These are phyloP conservation scores for Hippocampus kuda DNA, from an alignment of 2,797 vertebrate genomes.

Conservation along the genomic window DNA sequence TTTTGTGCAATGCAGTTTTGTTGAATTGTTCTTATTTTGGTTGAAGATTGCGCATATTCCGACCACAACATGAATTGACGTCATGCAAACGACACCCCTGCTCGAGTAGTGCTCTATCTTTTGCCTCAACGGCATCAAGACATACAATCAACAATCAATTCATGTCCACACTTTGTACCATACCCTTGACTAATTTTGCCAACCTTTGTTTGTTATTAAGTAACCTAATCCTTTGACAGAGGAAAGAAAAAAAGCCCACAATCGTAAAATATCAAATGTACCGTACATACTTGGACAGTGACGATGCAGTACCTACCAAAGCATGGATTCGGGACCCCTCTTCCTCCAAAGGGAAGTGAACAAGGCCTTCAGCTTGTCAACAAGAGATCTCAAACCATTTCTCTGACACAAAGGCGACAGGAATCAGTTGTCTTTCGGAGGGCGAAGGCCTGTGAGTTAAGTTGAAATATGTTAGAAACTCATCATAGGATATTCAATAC, in stretches of 20 bases:
- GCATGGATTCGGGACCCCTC: slow-evolving; percentile 74
- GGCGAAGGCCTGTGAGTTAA: slow-evolving; percentile 81
- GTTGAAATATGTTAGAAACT: background rate
- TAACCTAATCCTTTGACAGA: background rate
- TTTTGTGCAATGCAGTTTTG: background rate
- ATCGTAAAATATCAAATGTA: background rate
- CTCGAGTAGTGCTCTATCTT: background rate
- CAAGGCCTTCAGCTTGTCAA: slow-evolving; percentile 82
- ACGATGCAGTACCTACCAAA: slow-evolving; percentile 75
- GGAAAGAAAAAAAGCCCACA: background rate
- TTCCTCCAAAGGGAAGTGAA: slow-evolving; percentile 78
- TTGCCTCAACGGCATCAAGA: background rate
- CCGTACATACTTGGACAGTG: slow-evolving; percentile 12
- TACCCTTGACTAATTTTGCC: background rate
- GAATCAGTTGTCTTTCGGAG: slow-evolving; percentile 96
- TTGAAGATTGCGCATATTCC: background rate
- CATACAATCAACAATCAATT: background rate
- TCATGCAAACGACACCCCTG: background rate
- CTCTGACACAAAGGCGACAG: slow-evolving; percentile 99
- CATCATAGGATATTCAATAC: background rate
- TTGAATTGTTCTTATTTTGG: background rate
- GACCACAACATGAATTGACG: too few relatives aligned
- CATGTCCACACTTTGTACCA: background rate
- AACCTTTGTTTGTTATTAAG: background rate
- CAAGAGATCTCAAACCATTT: slow-evolving; percentile 99